Percentiles rank a stretch among this genome's conserved stretches.
Evolutionary conservation across 2,888 invertebrate genomes (phyloP).

Genomic region (Cephalotes varians): DNA sequence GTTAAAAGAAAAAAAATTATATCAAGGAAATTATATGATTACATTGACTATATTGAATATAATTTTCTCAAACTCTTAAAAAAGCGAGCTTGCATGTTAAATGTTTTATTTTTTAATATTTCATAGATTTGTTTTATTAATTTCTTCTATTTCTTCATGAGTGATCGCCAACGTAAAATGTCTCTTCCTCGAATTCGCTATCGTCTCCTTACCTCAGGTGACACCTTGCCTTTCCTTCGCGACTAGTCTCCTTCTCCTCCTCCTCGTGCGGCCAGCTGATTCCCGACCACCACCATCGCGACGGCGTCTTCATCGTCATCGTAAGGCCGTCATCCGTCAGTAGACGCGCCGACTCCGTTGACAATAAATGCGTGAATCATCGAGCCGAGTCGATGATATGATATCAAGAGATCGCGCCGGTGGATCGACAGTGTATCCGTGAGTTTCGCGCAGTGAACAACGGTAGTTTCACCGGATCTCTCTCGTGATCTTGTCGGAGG

Average conservation of each 20-base stretch:
- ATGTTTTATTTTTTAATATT: background rate
- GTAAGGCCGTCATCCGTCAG: slow-evolving; percentile 44
- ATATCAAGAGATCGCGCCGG: slow-evolving; percentile 63
- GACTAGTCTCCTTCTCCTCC: slow-evolving; percentile 10
- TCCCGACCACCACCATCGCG: slow-evolving; percentile 30
- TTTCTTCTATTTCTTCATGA: background rate
- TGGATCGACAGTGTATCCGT: slow-evolving; percentile 46
- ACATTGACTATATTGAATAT: background rate
- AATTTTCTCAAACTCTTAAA: background rate
- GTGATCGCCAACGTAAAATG: background rate
- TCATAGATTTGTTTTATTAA: background rate
- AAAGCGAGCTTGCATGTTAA: background rate
- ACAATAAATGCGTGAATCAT: slow-evolving; percentile 52
- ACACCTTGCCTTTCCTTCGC: slow-evolving; percentile 8
- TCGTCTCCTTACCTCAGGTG: background rate
- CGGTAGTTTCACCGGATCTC: background rate
- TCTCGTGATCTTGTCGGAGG: background rate
- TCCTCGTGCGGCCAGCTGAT: slow-evolving; percentile 62
- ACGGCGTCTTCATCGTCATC: slow-evolving; percentile 42
- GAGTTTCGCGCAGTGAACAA: slow-evolving; percentile 49
- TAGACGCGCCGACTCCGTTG: slow-evolving; percentile 58
- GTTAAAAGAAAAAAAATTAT: background rate
- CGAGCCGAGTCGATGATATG: slow-evolving; percentile 10
- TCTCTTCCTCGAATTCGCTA: background rate
- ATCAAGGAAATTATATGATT: background rate